A percentile compares a stretch with the other conserved stretches of the same genome.
Conservation (phyloP, 2,113 vertebrate genomes). For the Ptilorrhoa leucosticta region DNA sequence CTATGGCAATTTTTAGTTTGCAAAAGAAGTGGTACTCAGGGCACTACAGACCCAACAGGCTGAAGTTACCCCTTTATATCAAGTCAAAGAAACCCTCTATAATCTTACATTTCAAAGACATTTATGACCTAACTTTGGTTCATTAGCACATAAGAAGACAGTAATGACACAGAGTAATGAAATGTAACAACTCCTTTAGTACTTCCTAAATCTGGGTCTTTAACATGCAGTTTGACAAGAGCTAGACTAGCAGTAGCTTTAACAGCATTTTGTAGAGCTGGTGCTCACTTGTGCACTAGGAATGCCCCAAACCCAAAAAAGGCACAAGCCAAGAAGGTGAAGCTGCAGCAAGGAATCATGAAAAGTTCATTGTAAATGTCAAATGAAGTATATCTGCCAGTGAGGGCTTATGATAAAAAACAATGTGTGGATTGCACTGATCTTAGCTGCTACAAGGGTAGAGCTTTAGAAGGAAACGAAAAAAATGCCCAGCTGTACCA, state of each 20-base stretch:
- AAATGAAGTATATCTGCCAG: not conserved
- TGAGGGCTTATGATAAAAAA: not conserved
- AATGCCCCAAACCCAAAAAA: not conserved
- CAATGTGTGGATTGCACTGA: not conserved
- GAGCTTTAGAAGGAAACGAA: not conserved
- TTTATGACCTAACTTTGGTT: slow-evolving; percentile 22
- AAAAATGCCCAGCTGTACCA: not conserved
- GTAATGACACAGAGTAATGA: slow-evolving; percentile 12
- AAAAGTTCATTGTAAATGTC: not conserved
- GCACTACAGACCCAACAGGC: slow-evolving; percentile 2
- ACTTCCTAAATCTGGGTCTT: not conserved
- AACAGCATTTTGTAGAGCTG: not conserved
- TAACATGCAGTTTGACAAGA: not conserved
- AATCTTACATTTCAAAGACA: slow-evolving; percentile 25
- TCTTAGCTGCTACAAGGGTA: not conserved
- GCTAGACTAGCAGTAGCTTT: not conserved
- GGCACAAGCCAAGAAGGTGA: not conserved
- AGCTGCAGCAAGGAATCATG: not conserved
- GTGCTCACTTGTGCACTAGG: not conserved
- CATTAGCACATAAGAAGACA: slow-evolving; percentile 21
- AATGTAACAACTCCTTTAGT: not conserved
- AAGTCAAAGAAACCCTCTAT: slow-evolving; percentile 53
- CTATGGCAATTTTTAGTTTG: slow-evolving; percentile 1
- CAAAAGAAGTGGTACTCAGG: not conserved
- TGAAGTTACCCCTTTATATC: not conserved